Percentiles rank a stretch among this genome's conserved stretches.
Evolutionary conservation across 1,140 invertebrate genomes (phyloP).

Genomic region (Pemphigus obesinymphae): DNA sequence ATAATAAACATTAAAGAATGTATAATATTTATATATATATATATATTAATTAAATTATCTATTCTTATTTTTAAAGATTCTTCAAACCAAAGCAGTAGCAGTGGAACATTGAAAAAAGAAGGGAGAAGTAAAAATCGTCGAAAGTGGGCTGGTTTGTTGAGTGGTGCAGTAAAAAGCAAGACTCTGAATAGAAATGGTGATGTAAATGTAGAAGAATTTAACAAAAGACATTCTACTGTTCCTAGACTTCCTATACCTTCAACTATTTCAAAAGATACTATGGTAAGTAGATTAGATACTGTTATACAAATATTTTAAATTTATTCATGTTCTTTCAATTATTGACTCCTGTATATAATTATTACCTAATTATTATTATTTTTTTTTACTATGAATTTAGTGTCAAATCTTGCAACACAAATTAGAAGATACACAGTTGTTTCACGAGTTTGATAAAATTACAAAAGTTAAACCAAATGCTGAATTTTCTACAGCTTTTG

Average conservation of each 20-base stretch:
- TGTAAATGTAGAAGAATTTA: neutral
- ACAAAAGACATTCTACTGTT: slow-evolving; percentile 47
- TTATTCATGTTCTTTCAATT: too few relatives aligned
- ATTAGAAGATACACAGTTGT: slow-evolving; percentile 72
- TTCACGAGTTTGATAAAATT: slow-evolving; percentile 82
- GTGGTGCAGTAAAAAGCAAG: slow-evolving; percentile 46
- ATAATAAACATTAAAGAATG: too few relatives aligned
- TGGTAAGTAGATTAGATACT: slow-evolving; percentile 59
- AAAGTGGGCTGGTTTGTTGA: slow-evolving; percentile 48
- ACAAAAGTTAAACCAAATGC: slow-evolving; percentile 68
- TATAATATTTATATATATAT: too few relatives aligned
- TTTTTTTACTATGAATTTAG: slow-evolving; percentile 54
- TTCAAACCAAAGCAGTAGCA: slow-evolving; percentile 44
- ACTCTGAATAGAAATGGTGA: slow-evolving; percentile 19
- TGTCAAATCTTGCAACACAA: slow-evolving; percentile 75
- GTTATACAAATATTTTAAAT: too few relatives aligned
- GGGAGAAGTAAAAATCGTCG: slow-evolving; percentile 46
- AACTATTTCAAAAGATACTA: slow-evolving; percentile 68
- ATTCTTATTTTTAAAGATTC: slow-evolving; percentile 44
- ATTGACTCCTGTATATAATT: neutral
- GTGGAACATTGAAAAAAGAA: slow-evolving; percentile 46
- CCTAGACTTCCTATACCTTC: slow-evolving; percentile 64
- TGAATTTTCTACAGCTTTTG: slow-evolving; percentile 63
- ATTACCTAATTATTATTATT: slow-evolving; percentile 34
- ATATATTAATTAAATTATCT: neutral